These are phyloP conservation scores for Erinaceus europaeus DNA, from an alignment of 2,113 vertebrate genomes.

Conservation along the genomic window DNA sequence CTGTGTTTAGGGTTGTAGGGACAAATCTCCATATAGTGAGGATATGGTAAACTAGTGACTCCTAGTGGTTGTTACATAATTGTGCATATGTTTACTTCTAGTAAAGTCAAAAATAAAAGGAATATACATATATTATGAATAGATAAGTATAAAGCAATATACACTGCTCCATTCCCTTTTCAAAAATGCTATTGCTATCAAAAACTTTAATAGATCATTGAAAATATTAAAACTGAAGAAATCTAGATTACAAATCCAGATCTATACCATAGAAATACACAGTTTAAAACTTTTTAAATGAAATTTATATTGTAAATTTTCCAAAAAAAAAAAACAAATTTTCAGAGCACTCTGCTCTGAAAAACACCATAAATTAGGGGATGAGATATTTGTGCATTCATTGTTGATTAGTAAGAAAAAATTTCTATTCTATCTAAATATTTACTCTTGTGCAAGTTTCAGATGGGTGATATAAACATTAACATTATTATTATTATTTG, in stretches of 20 bases:
- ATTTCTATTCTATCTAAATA: too few relatives aligned
- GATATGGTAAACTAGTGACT: slow-evolving; percentile 33
- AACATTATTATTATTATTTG: too few relatives aligned
- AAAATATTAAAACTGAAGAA: not conserved
- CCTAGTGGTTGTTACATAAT: slow-evolving; percentile 3
- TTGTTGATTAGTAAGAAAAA: too few relatives aligned
- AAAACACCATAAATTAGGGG: too few relatives aligned
- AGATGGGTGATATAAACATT: too few relatives aligned
- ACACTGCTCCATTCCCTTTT: not conserved
- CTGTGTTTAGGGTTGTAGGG: rapidly evolving
- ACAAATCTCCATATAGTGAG: not conserved
- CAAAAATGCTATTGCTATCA: not conserved
- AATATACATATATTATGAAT: too few relatives aligned
- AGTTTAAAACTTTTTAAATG: not conserved
- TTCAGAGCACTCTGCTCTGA: too few relatives aligned
- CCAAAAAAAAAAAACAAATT: not conserved
- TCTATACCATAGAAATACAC: too few relatives aligned
- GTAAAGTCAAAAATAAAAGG: not conserved
- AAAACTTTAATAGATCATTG: not conserved
- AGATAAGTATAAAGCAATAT: not conserved
- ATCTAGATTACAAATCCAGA: not conserved
- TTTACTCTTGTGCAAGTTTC: too few relatives aligned
- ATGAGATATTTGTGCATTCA: too few relatives aligned
- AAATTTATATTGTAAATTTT: not conserved
- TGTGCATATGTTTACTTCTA: not conserved